Evolutionary conservation across 23 tunicate species (phyloP), one percentile per base, ranked within the genome.

Genomic region (Styela clava): DNA sequence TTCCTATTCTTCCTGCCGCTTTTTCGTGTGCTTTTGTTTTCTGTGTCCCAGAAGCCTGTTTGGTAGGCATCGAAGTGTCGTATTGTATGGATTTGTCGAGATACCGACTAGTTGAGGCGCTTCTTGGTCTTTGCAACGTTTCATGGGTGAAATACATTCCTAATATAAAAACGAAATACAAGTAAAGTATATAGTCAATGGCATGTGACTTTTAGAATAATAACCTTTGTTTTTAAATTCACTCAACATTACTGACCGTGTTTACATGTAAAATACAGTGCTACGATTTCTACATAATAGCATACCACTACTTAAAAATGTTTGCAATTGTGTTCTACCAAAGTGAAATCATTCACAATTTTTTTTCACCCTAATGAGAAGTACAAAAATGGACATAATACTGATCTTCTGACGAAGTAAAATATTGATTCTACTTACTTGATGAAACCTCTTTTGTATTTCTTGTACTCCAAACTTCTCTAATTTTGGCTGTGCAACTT

Each of bases 131-230:
- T 0, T 16, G 33, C n/a, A 76, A 31, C 25, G 35, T 36, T 31
- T 76, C 81, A 31, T 76, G 81, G 0, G 81, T 21, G 64, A 76
- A 76, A 0, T 76, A 12, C 33, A 76, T 29, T 23, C 65, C 81
- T 76, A 32, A 20, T 18, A 69, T 18, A 0, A n/a, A 69, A 22
- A 22, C 0, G 24, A 0, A 69, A 22, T n/a, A 22, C 27, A 69
- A 24, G 27, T 68, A 68, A 68, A 68, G 27, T 22, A 68, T n/a
- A n/a, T n/a, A n/a, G n/a, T n/a, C n/a, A n/a, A n/a, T n/a, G n/a
- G n/a, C n/a, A n/a, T n/a, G n/a, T n/a, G n/a, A n/a, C n/a, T n/a
- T n/a, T n/a, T n/a, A n/a, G n/a, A n/a, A n/a, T n/a, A n/a, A n/a
- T n/a, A n/a, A n/a, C n/a, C n/a, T n/a, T n/a, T n/a, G n/a, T n/a